Percentiles rank a stretch among this genome's conserved stretches.
Conservation (phyloP, 2,797 vertebrate species). For the Poliocrania exsul region DNA sequence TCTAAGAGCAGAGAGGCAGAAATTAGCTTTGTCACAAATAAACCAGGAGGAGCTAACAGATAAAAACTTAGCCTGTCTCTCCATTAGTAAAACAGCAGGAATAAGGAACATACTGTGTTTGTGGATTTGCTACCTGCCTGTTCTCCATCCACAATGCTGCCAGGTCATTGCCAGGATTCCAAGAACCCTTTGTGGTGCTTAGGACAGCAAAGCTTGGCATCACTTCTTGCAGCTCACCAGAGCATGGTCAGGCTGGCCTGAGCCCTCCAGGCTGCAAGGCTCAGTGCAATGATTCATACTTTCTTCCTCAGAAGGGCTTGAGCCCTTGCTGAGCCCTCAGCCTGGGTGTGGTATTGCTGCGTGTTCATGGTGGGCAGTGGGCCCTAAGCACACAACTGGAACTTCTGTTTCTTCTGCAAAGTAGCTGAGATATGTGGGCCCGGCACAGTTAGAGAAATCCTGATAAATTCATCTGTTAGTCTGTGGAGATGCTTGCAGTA, state of each 20-base stretch:
- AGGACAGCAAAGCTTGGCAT: background rate
- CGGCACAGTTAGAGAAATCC: background rate
- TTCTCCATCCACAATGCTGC: fast-evolving
- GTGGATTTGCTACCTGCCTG: background rate
- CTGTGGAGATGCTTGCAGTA: background rate
- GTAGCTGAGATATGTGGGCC: fast-evolving
- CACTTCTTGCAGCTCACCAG: fast-evolving
- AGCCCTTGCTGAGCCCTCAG: background rate
- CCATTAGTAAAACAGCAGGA: background rate
- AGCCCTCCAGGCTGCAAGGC: background rate
- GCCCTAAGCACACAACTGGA: background rate
- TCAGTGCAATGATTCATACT: fast-evolving
- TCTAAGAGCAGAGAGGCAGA: background rate
- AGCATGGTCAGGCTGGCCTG: background rate
- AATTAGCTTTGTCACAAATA: background rate
- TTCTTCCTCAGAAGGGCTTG: background rate
- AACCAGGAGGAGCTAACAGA: background rate
- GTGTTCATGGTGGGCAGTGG: fast-evolving
- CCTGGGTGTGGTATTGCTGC: fast-evolving
- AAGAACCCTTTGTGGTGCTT: background rate
- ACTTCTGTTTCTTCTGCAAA: background rate
- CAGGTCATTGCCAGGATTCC: no score
- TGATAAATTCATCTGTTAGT: background rate
- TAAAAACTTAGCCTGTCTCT: background rate
- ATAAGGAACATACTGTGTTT: background rate